A percentile compares a stretch with the other conserved stretches of the same genome.
These are phyloP conservation scores for Bucco capensis DNA, from an alignment of 2,113 vertebrate genomes.

Conservation along the genomic window DNA sequence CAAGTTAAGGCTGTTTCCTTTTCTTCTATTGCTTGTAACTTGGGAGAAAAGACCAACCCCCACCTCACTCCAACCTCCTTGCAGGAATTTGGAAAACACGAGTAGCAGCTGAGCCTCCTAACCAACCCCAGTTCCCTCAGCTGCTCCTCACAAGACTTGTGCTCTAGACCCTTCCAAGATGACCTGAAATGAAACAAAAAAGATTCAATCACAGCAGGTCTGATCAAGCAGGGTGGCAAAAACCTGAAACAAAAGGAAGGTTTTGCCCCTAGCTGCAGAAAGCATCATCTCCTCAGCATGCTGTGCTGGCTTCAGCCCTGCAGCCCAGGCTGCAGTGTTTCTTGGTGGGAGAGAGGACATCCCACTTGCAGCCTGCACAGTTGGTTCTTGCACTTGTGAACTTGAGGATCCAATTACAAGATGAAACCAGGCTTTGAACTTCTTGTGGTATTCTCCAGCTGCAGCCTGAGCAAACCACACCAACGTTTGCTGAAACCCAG, in stretches of 20 bases:
- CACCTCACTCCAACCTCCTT: too few relatives aligned
- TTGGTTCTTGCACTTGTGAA: constrained; percentile 54
- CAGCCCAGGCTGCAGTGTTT: accelerated
- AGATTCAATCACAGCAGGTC: not conserved
- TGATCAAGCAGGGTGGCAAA: not conserved
- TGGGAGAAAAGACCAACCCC: too few relatives aligned
- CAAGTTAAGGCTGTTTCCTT: too few relatives aligned
- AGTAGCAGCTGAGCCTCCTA: too few relatives aligned
- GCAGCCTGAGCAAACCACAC: not conserved
- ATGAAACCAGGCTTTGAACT: constrained; percentile 47
- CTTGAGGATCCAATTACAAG: constrained; percentile 36
- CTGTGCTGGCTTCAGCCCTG: accelerated
- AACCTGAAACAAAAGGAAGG: not conserved
- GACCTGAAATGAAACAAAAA: not conserved
- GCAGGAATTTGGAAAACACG: too few relatives aligned
- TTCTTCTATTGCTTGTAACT: too few relatives aligned
- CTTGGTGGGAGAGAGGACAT: not conserved
- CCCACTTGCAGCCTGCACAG: not conserved
- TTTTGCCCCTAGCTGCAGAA: not conserved
- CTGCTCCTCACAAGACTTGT: too few relatives aligned
- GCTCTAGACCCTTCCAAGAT: too few relatives aligned
- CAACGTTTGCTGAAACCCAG: not conserved
- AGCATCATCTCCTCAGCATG: accelerated
- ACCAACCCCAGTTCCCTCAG: too few relatives aligned
- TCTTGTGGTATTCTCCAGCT: constrained; percentile 55